A percentile compares a stretch with the other conserved stretches of the same genome.
Conservation (phyloP, 2,797 vertebrate genomes). For the Betta splendens region DNA sequence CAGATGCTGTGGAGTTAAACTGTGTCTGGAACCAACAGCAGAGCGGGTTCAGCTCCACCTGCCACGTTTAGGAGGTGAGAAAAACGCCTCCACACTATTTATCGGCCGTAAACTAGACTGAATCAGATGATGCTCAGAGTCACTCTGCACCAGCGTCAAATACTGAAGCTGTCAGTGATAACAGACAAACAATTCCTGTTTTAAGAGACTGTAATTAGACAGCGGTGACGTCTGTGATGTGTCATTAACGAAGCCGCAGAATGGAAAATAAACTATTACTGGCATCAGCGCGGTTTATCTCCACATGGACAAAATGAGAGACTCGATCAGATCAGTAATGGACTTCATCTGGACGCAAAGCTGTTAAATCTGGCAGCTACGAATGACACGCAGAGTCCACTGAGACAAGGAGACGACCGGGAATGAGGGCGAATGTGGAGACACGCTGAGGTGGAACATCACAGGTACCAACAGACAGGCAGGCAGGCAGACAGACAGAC, state of each 20-base stretch:
- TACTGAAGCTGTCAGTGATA: background rate
- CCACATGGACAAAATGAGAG: conserved; percentile 30
- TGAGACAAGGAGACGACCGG: conserved; percentile 17
- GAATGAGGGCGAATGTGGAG: background rate
- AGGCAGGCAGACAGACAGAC: too few species aligned
- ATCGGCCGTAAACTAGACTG: too few species aligned
- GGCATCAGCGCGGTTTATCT: conserved; percentile 26
- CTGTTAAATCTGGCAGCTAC: conserved; percentile 28
- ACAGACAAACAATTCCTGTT: too few species aligned
- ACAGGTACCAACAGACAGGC: background rate
- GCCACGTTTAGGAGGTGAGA: too few species aligned
- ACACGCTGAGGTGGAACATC: background rate
- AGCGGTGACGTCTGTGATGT: conserved; percentile 5
- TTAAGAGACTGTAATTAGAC: conserved; percentile 18
- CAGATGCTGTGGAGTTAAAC: too few species aligned
- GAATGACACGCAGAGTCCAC: conserved; percentile 15
- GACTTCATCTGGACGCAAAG: conserved; percentile 32
- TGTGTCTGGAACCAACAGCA: background rate
- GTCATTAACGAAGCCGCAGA: conserved; percentile 5
- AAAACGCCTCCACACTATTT: too few species aligned
- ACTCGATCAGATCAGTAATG: conserved; percentile 13
- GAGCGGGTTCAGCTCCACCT: too few species aligned
- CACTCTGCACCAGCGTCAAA: background rate
- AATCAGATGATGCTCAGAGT: too few species aligned
- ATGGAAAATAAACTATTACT: conserved; percentile 11